Conservation (phyloP, 2,797 vertebrate genomes). For the Sebastes itinus region DNA sequence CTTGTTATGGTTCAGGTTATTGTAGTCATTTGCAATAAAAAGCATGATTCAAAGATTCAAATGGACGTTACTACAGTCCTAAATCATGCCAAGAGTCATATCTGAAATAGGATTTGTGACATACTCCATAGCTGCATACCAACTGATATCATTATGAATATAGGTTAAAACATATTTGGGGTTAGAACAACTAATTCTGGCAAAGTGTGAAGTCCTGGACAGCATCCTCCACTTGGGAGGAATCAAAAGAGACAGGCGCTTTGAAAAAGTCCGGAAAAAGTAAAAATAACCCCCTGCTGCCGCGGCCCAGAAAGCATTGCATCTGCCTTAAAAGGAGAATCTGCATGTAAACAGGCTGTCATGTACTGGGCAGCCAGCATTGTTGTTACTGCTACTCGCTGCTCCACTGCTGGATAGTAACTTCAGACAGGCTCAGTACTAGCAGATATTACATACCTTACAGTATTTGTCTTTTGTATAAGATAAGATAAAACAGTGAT, state of each 20-base stretch:
- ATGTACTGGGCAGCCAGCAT: neutral
- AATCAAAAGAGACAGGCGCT: slow-evolving; percentile 19
- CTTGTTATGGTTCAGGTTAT: too few relatives aligned
- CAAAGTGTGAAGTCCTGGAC: slow-evolving; percentile 19
- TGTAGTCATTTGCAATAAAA: too few relatives aligned
- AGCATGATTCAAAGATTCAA: too few relatives aligned
- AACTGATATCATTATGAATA: neutral
- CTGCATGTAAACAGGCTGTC: slow-evolving; percentile 55
- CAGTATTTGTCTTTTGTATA: neutral
- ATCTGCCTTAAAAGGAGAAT: slow-evolving; percentile 58
- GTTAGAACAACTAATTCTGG: neutral
- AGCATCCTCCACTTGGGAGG: slow-evolving; percentile 4
- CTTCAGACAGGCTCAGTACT: neutral
- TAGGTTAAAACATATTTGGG: neutral
- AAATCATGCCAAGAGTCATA: neutral
- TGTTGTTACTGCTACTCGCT: slow-evolving; percentile 8
- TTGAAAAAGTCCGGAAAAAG: slow-evolving; percentile 41
- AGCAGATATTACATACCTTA: neutral
- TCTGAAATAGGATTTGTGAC: neutral
- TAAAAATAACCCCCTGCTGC: slow-evolving; percentile 41
- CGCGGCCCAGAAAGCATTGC: slow-evolving; percentile 37
- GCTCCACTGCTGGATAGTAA: neutral
- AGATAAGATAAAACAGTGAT: neutral
- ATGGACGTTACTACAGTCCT: too few relatives aligned
- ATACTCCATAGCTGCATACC: neutral